phyloP scores from a whole-genome alignment of 2,113 vertebrate genomes.

The Lophura nycthemera region DNA sequence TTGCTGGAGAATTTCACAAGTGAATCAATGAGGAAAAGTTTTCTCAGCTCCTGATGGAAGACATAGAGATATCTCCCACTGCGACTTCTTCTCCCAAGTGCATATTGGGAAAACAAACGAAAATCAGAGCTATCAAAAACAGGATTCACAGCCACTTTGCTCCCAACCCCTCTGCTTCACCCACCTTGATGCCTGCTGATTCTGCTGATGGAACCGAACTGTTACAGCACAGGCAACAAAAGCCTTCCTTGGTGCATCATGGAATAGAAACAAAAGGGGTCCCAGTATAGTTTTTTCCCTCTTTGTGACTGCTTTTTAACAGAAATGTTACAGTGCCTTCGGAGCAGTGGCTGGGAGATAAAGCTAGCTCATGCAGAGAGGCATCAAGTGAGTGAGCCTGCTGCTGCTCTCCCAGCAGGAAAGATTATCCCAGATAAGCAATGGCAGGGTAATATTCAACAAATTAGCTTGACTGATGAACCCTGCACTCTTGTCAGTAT shows the following conservation, averaged over 20 bases:
- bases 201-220: not conserved
- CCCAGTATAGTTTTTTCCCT: rapidly evolving
- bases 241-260: not conserved
- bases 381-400: not conserved
- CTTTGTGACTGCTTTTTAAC: not conserved
- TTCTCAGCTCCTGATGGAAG: not conserved
- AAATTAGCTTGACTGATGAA: conserved; percentile 65
- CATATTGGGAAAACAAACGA: not conserved
- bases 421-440: conserved; percentile 64
- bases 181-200: not conserved
- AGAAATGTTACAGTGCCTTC: not conserved
- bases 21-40: not conserved
- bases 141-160: not conserved
- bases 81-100: not conserved
- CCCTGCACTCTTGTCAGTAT: conserved; percentile 49
- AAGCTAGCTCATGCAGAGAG: not conserved
- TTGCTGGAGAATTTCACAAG: conserved; percentile 12
- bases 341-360: not conserved
- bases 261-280: not conserved
- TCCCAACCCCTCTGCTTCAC: not conserved
- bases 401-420: not conserved
- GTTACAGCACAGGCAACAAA: not conserved
- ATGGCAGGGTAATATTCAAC: conserved; percentile 46
- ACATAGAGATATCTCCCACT: not conserved
- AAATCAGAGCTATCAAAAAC: not conserved